A percentile compares a stretch with the other conserved stretches of the same genome.
phyloP scores from a whole-genome alignment of 1,140 invertebrate species.

The Oryctes rhinoceros region DNA sequence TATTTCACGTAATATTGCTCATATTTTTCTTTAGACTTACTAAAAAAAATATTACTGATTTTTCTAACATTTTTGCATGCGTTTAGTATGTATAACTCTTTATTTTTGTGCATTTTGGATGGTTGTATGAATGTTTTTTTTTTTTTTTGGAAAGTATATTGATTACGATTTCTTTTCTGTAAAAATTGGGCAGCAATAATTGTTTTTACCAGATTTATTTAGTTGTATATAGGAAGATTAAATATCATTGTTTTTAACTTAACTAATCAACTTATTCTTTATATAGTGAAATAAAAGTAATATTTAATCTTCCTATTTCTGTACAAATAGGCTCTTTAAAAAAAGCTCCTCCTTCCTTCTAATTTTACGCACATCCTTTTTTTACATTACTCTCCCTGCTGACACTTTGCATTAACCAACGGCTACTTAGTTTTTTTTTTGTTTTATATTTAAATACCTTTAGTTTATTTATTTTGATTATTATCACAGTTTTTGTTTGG shows the following conservation, averaged over 20 bases:
- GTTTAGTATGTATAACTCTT: background rate
- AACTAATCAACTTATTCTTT: no score
- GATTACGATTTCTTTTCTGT: no score
- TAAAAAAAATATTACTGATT: no score
- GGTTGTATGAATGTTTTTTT: background rate
- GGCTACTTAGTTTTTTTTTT: background rate
- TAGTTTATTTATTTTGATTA: background rate
- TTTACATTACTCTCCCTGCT: background rate
- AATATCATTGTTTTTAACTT: no score
- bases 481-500: background rate
- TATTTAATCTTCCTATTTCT: background rate
- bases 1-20: no score
- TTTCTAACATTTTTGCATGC: background rate
- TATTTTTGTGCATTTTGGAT: slow-evolving; percentile 13
- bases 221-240: no score
- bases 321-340: background rate
- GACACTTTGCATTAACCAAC: background rate
- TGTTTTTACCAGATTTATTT: background rate
- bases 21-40: no score
- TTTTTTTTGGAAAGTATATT: background rate
- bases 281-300: background rate
- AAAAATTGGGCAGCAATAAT: background rate
- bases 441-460: background rate
- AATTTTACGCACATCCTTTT: background rate
- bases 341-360: background rate